Evolutionary conservation across 2,113 vertebrate species (phyloP), one percentile per base, ranked within the genome.

Genomic region (Euleptes europaea): DNA sequence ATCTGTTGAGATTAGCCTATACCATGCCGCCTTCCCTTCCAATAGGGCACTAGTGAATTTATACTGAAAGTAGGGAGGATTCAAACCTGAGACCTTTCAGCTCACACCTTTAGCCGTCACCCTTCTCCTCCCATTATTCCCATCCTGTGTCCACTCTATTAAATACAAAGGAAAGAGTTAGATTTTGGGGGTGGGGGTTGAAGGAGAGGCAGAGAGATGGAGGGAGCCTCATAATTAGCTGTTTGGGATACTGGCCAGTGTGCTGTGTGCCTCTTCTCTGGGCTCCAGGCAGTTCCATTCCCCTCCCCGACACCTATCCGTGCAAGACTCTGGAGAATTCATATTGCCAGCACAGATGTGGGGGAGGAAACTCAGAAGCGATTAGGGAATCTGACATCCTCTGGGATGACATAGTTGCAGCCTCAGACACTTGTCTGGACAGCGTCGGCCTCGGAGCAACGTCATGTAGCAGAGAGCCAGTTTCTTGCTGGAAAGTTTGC

Each of bases 361-460:
- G 42, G 26, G 11, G 15, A n/a, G 19, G 51, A 28, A 10, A 78
- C 21, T 82, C 3, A 2, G 88, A 81, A 38, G 14, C 67, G 1
- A 70, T 69, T 44, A 86, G 31, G 65, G 31, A 83, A 87, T 74
- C 44, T 76, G 35, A 21, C 72, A 38, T 1, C 47, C 65, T 57
- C 70, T 40, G 15, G 31, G 72, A 42, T 57, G 60, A 35, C 0
- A 1, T 70, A 31, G 19, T 65, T 75, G 73, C 76, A 70, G 49
- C 70, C 28, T 80, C 40, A 85, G 57, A 79, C 78, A 76, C 26
- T 35, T 65, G 40, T 51, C 70, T 85, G 54, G 51, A 38, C 47
- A 28, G 33, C 14, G n/a, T 8, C 47, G 60, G 47, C 3, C 0
- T 80, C 86, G 70, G 6, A 77, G 74, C 15, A 72, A 33, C 17